Base-by-base conservation (phyloP, 1,140 invertebrate species). In the Daktulosphaira vitifoliae region DNA sequence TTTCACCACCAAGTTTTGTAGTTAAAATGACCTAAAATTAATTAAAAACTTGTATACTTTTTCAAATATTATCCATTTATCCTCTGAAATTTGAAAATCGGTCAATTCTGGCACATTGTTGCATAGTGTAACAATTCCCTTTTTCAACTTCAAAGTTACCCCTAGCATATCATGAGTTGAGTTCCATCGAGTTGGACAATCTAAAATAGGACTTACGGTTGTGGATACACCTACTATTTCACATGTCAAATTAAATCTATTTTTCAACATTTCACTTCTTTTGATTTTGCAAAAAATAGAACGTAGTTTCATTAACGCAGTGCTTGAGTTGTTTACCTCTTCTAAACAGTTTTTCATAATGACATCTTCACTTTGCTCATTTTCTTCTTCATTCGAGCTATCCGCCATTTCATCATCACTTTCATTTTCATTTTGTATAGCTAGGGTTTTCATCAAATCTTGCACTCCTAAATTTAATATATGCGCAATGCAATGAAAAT, bases 401-500 rank as follows among this genome's bases (percentile, higher is more conserved):
- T 18, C 18, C n/a, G n/a, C n/a, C 7, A 38, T 33, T 33, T 29
- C 25, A 33, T 38, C 33, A 26, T 29, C 48, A 20, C 44, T 44
- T 8, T 23, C 23, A 6, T 59, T 3, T 18, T 22, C 20, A 42
- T 20, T 33, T 11, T 65, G 56, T 11, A 66, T 18, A 42, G 46
- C 52, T 37, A 68, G 29, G 13, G 13, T 48, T 52, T 65, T 65
- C 53, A 71, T 64, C 18, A 69, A 65, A 67, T 70, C 69, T 69
- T 70, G 68, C 18, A 68, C 70, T 25, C 66, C 69, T 26, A 70
- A 65, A 64, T 70, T 69, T 18, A 70, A 48, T 62, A 69, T 66
- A 33, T 71, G 68, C 33, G 68, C 69, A 46, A 71, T 70, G 38
- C 69, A 71, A 13, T 67, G 67, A 59, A 71, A 70, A 64, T 70